Evolutionary conservation across 2,797 vertebrate species (phyloP).

Genomic region (Macrochelys suwanniensis): DNA sequence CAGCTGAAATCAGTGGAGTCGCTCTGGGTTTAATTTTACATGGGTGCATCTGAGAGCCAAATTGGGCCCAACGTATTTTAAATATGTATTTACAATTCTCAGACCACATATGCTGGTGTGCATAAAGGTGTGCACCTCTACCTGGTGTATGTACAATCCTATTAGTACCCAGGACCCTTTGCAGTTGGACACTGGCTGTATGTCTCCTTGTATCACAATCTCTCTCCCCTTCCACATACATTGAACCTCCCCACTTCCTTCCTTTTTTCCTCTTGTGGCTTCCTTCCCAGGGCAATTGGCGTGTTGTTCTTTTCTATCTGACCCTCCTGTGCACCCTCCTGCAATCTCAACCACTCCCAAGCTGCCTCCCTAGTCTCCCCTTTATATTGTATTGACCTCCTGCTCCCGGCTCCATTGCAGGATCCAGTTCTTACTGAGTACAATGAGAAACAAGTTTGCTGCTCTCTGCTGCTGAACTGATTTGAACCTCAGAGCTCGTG

Average conservation of each 20-base stretch:
- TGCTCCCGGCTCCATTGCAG: slow-evolving; percentile 36
- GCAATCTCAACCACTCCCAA: accelerated
- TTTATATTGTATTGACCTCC: accelerated
- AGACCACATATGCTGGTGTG: neutral
- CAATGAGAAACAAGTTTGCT: slow-evolving; percentile 36
- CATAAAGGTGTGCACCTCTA: neutral
- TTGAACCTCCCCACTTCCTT: neutral
- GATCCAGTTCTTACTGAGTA: slow-evolving; percentile 3
- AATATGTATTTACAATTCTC: slow-evolving; percentile 14
- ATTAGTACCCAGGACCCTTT: neutral
- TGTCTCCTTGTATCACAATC: neutral
- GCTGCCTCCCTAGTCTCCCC: neutral
- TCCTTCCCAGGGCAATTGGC: neutral
- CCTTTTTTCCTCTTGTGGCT: neutral
- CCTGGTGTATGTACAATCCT: neutral
- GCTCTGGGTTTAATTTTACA: slow-evolving; percentile 18
- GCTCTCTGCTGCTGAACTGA: neutral
- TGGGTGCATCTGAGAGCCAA: slow-evolving; percentile 16
- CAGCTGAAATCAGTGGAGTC: neutral
- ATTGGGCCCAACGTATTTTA: neutral
- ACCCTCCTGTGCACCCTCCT: neutral
- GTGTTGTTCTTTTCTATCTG: neutral
- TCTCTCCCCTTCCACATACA: neutral
- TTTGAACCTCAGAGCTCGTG: neutral
- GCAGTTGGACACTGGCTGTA: neutral